Percentiles rank a stretch among this genome's conserved stretches.
phyloP scores from a whole-genome alignment of 2,797 vertebrate species.

The Ficedula albicollis region DNA sequence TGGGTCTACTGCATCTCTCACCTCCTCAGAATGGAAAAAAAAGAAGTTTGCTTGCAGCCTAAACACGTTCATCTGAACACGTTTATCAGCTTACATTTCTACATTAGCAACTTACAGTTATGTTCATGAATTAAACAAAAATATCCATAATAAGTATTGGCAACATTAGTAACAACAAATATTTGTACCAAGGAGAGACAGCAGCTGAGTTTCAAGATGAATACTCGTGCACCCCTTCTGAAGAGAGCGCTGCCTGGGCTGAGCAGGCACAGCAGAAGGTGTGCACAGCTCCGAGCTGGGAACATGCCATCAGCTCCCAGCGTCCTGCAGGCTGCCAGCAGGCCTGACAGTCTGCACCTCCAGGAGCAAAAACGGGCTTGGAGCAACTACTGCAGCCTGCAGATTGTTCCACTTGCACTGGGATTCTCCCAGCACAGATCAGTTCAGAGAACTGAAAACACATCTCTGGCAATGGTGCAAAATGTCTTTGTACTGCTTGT shows the following conservation, averaged over 20 bases:
- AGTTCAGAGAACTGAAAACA: neutral
- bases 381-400: neutral
- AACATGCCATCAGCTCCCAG: neutral
- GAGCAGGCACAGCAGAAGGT: neutral
- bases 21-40: neutral
- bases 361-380: neutral
- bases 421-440: neutral
- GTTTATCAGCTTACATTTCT: neutral
- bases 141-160: neutral
- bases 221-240: accelerated
- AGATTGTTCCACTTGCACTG: neutral
- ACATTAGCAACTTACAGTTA: neutral
- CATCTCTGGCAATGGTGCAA: neutral
- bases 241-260: accelerated
- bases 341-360: neutral
- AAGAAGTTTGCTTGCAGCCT: neutral
- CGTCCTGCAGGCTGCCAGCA: neutral
- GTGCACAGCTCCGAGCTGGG: neutral
- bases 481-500: neutral
- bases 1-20: constrained; percentile 2
- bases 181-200: neutral
- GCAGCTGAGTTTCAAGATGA: neutral
- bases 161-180: neutral
- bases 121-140: constrained; percentile 1
- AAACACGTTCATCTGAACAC: neutral